phyloP scores from a whole-genome alignment of 2,113 vertebrate species.

The Gymnocephalus cernua region DNA sequence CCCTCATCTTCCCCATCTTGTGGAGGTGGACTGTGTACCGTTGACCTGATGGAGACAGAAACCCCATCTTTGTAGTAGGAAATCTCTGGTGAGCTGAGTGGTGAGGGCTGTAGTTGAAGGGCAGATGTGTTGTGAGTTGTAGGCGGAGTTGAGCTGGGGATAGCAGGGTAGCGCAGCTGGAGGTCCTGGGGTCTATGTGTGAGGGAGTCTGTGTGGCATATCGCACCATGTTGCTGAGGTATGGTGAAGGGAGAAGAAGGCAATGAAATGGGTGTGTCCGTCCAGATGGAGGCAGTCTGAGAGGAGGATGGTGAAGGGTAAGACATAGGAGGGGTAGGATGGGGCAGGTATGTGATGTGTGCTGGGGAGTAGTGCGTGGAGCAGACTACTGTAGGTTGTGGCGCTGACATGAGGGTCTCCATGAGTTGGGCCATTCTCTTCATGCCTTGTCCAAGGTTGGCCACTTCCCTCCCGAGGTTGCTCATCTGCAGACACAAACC shows the following conservation, averaged over 20 bases:
- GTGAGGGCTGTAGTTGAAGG: conserved; percentile 43
- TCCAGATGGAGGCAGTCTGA: conserved; percentile 65
- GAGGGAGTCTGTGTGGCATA: conserved; percentile 43
- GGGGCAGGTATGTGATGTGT: conserved; percentile 54
- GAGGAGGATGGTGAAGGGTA: conserved; percentile 45
- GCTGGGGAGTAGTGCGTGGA: conserved; percentile 61
- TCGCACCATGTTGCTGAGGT: conserved; percentile 51
- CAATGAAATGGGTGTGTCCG: conserved; percentile 56
- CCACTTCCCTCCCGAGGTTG: conserved; percentile 80
- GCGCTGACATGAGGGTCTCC: conserved; percentile 74
- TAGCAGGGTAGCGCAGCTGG: conserved; percentile 37
- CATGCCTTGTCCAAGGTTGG: conserved; percentile 81
- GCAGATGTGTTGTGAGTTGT: conserved; percentile 19
- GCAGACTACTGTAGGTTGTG: conserved; percentile 62
- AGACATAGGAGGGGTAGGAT: conserved; percentile 37
- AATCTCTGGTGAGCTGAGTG: conserved; percentile 50
- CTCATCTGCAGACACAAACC: conserved; percentile 72
- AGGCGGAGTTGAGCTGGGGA: conserved; percentile 32
- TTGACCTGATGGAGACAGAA: conserved; percentile 48
- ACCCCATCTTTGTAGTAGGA: conserved; percentile 29
- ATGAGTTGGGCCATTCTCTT: conserved; percentile 80
- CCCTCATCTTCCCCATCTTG: conserved; percentile 47
- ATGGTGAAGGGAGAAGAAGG: conserved; percentile 55
- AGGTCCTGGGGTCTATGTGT: conserved; percentile 64
- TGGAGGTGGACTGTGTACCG: conserved; percentile 51